Evolutionary conservation across 2,797 vertebrate species (phyloP), one percentile per base, ranked within the genome.

Genomic region (Oreochromis grahami): DNA sequence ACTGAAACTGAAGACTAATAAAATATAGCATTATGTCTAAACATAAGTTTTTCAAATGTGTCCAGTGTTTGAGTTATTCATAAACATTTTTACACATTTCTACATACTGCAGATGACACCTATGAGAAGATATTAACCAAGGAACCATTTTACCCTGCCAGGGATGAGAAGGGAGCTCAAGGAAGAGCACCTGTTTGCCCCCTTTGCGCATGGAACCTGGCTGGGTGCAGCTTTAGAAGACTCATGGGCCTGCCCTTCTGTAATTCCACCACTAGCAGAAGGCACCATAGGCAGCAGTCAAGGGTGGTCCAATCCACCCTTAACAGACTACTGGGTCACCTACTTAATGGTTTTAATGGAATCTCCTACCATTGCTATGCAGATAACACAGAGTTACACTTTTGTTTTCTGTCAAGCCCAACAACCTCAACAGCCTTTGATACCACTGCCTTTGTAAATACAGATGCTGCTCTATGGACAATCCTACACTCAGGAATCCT

Each of bases 61-160:
- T 65, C 36, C 0, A 65, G 0, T 38, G 60, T 41, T 63, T 63
- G 36, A 41, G 7, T 21, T 14, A 68, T 9, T 68, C 63, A 68
- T 15, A 15, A 41, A 68, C 58, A 36, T 38, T 63, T 38, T 34
- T 34, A 60, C 56, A 60, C 56, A 36, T 60, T 60, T 36, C 17
- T 60, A 60, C 56, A 60, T 12, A 60, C 32, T n/a, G 32, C 17
- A 60, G 56, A 5, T 0, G 17, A 60, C 17, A 60, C 56, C 58
- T n/a, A 21, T 38, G 11, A 63, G 34, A 0, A 17, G 34, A 63
- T 38, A 65, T 13, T 21, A 21, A 65, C 34, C 7, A 65, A 63
- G 32, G 58, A 63, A n/a, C 32, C 32, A 36, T 32, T 63, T 63
- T 63, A 36, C 58, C 58, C 58, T 63, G 58, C 58, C 32, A 36